Conservation (phyloP, 2,113 vertebrate species). For the Numida meleagris region DNA sequence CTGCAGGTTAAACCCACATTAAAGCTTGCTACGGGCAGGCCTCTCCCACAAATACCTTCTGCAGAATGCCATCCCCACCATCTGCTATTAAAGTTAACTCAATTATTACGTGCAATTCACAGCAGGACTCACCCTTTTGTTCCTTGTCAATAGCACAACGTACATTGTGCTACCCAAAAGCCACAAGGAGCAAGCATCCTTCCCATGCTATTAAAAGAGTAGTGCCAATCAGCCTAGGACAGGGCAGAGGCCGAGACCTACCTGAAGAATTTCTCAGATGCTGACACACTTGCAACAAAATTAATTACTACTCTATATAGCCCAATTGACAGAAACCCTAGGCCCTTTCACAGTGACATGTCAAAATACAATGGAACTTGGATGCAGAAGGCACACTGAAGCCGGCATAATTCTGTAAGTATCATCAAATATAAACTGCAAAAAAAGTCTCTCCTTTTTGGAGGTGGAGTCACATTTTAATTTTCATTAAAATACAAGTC, state of each 20-base stretch:
- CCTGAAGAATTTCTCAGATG: background rate
- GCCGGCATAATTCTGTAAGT: background rate
- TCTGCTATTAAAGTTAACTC: background rate
- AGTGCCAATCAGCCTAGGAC: background rate
- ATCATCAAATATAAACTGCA: background rate
- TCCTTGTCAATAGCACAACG: background rate
- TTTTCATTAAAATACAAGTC: background rate
- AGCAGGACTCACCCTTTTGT: background rate
- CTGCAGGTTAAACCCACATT: rapidly evolving
- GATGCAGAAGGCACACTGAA: background rate
- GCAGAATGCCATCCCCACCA: background rate
- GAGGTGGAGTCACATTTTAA: background rate
- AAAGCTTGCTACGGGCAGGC: background rate
- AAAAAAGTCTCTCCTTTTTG: background rate
- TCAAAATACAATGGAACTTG: background rate
- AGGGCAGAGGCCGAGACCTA: background rate
- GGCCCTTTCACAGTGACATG: conserved; percentile 1
- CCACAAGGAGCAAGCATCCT: background rate
- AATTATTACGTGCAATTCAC: background rate
- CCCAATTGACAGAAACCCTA: background rate
- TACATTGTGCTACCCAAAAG: background rate
- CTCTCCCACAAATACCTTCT: background rate
- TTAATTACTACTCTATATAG: conserved; percentile 34
- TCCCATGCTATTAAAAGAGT: background rate
- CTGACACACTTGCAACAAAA: conserved; percentile 12